A percentile compares a stretch with the other conserved stretches of the same genome.
These are phyloP conservation scores for Oryzias woworae DNA, from an alignment of 2,113 vertebrate genomes.

Conservation along the genomic window DNA sequence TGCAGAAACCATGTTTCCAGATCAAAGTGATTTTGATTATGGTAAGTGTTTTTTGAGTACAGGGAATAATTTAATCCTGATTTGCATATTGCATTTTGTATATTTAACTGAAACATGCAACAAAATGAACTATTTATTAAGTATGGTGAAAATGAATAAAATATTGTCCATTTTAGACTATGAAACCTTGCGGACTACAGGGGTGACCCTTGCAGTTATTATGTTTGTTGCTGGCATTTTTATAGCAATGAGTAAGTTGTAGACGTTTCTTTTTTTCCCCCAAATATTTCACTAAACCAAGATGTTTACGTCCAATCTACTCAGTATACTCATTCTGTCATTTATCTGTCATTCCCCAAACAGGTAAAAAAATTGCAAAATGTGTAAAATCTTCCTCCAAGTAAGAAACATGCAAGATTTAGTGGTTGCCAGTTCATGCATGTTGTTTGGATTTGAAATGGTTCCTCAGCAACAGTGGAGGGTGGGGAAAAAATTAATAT, in stretches of 20 bases:
- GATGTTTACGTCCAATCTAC: constrained; percentile 4
- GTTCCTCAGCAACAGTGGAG: constrained; percentile 10
- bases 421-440: constrained; percentile 70
- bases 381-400: constrained; percentile 79
- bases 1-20: constrained; percentile 61
- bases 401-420: constrained; percentile 72
- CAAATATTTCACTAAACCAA: not conserved
- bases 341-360: constrained; percentile 68
- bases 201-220: constrained; percentile 83
- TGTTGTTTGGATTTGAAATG: constrained; percentile 70
- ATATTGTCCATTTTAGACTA: constrained; percentile 78
- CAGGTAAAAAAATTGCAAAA: constrained; percentile 84
- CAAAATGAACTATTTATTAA: not conserved
- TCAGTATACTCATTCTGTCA: constrained; percentile 34
- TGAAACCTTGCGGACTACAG: constrained; percentile 83
- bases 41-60: constrained; percentile 61
- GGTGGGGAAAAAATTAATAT: constrained; percentile 2
- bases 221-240: constrained; percentile 88
- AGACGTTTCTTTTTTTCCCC: not conserved
- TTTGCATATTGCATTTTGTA: not conserved
- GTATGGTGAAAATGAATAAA: not conserved
- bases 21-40: constrained; percentile 77
- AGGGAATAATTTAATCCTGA: not conserved
- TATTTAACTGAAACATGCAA: not conserved
- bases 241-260: constrained; percentile 85